These are phyloP conservation scores for Notoglanidium macrostoma DNA, from an alignment of 2,797 vertebrate genomes.

Conservation along the genomic window DNA sequence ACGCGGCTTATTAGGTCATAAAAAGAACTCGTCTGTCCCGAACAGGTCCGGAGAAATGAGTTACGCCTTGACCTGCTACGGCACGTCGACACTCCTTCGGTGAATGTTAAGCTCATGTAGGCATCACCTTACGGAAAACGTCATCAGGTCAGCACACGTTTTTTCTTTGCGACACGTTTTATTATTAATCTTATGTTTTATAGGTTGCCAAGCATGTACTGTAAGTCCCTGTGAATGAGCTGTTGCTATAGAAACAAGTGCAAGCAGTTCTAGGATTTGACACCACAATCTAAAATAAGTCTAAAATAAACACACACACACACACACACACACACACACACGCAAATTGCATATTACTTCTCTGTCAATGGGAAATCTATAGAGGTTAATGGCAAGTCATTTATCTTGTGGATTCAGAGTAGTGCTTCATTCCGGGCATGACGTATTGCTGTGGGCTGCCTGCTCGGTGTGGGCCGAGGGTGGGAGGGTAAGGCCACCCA, in stretches of 20 bases:
- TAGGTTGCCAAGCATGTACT: not conserved
- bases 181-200: not conserved
- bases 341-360: not conserved
- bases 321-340: not conserved
- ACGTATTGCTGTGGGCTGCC: not conserved
- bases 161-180: not conserved
- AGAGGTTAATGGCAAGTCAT: not conserved
- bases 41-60: no score
- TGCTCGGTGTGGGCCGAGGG: not conserved
- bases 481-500: not conserved
- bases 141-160: not conserved
- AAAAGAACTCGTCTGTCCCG: not conserved
- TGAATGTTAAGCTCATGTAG: not conserved
- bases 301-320: conserved; percentile 18
- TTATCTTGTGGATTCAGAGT: not conserved
- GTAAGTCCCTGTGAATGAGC: conserved; percentile 4
- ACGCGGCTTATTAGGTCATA: not conserved
- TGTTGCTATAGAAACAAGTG: conserved; percentile 15
- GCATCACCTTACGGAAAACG: not conserved
- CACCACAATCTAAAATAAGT: not conserved
- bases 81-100: not conserved
- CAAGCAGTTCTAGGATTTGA: conserved; percentile 4
- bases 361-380: conserved; percentile 1
- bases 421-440: not conserved
- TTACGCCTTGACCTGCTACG: not conserved